Evolutionary conservation across 1,140 invertebrate genomes (phyloP).

Genomic region (Rhysida immarginata): DNA sequence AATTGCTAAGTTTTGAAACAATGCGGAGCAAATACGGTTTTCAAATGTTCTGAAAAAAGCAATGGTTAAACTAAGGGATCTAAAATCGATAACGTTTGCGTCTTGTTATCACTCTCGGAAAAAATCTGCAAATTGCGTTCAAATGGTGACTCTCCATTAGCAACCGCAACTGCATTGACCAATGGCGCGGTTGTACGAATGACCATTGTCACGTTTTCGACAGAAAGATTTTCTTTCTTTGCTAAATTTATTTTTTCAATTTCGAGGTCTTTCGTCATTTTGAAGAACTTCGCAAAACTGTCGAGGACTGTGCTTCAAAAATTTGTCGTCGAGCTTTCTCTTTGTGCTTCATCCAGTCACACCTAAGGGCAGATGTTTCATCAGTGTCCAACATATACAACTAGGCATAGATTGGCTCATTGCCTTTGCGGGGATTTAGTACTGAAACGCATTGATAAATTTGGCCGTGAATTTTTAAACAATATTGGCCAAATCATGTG

Average conservation of each 20-base stretch:
- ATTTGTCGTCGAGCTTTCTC: not conserved
- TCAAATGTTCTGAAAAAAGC: slow-evolving; percentile 33
- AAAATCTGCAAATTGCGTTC: not conserved
- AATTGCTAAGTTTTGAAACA: too few relatives aligned
- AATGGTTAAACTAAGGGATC: slow-evolving; percentile 35
- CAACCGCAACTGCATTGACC: not conserved
- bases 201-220: not conserved
- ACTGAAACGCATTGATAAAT: not conserved
- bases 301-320: not conserved
- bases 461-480: not conserved
- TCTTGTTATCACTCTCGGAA: not conserved
- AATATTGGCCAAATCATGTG: not conserved
- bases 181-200: not conserved
- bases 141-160: not conserved
- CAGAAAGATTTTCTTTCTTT: too few relatives aligned
- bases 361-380: not conserved
- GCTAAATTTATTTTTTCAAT: too few relatives aligned
- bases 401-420: not conserved
- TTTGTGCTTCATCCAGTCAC: not conserved
- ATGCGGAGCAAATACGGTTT: too few relatives aligned
- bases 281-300: not conserved
- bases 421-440: not conserved
- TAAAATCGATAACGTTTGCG: slow-evolving; percentile 27
- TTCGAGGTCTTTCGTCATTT: not conserved
- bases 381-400: not conserved